Evolutionary conservation across 2,888 invertebrate species (phyloP).

Genomic region (Entomobrya proxima): DNA sequence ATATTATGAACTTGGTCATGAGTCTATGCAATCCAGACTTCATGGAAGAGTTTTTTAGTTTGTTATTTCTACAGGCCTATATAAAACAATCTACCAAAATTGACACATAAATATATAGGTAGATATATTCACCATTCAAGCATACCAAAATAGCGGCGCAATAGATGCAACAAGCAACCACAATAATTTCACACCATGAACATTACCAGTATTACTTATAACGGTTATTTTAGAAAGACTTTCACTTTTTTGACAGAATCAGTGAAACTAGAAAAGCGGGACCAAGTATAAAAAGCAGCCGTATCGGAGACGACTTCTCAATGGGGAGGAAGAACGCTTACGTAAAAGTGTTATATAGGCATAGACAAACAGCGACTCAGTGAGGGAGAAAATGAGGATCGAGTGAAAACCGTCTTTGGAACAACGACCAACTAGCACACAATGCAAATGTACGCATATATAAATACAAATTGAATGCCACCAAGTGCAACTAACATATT

Average conservation of each 20-base stretch:
- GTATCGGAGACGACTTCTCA: not conserved
- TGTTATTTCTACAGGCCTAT: not conserved
- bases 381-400: conserved; percentile 60
- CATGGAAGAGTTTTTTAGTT: not conserved
- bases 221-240: not conserved
- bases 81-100: not conserved
- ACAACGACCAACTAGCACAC: conserved; percentile 12
- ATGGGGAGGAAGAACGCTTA: not conserved
- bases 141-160: not conserved
- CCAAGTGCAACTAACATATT: not conserved
- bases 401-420: conserved; percentile 39
- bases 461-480: conserved; percentile 6
- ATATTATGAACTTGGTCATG: conserved; percentile 38
- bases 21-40: not conserved
- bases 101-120: not conserved
- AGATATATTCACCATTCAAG: not conserved
- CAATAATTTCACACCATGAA: conserved; percentile 29
- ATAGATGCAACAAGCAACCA: conserved; percentile 59
- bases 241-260: not conserved
- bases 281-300: not conserved
- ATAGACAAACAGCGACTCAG: not conserved
- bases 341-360: not conserved
- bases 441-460: conserved; percentile 3
- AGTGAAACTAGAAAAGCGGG: not conserved
- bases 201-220: not conserved